phyloP scores from a whole-genome alignment of 2,888 invertebrate genomes.

The Rotaria socialis region DNA sequence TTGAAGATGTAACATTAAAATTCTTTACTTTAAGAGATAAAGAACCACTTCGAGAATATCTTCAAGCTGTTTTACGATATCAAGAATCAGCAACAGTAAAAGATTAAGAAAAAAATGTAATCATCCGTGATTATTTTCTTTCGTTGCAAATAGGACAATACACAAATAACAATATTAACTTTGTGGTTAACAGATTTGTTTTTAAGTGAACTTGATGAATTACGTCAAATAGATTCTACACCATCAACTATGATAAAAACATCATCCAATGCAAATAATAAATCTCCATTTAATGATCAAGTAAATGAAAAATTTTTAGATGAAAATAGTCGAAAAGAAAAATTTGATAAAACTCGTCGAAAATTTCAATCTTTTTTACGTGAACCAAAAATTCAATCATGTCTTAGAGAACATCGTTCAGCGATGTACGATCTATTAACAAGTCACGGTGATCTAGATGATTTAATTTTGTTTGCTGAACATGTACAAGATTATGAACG shows the following conservation, averaged over 20 bases:
- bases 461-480: slow-evolving; percentile 78
- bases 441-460: slow-evolving; percentile 87
- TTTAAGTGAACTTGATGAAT: slow-evolving; percentile 77
- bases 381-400: slow-evolving; percentile 63
- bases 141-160: slow-evolving; percentile 66
- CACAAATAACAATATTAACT: slow-evolving; percentile 83
- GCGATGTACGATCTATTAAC: slow-evolving; percentile 84
- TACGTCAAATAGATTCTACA: slow-evolving; percentile 57
- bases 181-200: slow-evolving; percentile 90
- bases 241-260: slow-evolving; percentile 51
- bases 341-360: slow-evolving; percentile 38
- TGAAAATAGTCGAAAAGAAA: slow-evolving; percentile 30
- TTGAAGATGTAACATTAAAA: slow-evolving; percentile 87
- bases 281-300: too few relatives aligned
- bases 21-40: slow-evolving; percentile 77
- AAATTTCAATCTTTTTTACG: slow-evolving; percentile 39
- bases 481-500: slow-evolving; percentile 86
- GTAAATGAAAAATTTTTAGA: slow-evolving; percentile 51
- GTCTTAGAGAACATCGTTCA: slow-evolving; percentile 74
- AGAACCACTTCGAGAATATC: slow-evolving; percentile 78
- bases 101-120: background rate
- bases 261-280: slow-evolving; percentile 50
- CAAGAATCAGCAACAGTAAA: slow-evolving; percentile 63
- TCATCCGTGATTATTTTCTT: background rate
- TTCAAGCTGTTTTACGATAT: slow-evolving; percentile 74